These are phyloP conservation scores for Agonopterix alstromeriana DNA, from an alignment of 2,888 invertebrate species.

Conservation along the genomic window DNA sequence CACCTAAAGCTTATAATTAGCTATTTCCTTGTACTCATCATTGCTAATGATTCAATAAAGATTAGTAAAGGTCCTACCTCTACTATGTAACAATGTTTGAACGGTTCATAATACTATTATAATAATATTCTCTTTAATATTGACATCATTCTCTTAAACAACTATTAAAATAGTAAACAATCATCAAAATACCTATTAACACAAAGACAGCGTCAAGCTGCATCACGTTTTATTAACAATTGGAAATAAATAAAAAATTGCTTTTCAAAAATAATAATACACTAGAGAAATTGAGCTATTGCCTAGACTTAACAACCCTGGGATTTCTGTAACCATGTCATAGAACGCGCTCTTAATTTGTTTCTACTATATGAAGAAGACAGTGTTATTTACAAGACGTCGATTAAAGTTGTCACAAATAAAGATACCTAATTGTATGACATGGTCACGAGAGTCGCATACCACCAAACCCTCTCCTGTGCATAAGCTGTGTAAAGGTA, in stretches of 20 bases:
- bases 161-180: conserved; percentile 41
- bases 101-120: conserved; percentile 43
- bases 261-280: conserved; percentile 51
- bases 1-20: conserved; percentile 17
- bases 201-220: conserved; percentile 60
- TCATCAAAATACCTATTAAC: conserved; percentile 54
- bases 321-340: conserved; percentile 70
- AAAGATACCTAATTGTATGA: conserved; percentile 29
- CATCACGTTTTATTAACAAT: conserved; percentile 56
- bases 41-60: conserved; percentile 24
- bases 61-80: conserved; percentile 32
- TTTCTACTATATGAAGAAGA: conserved; percentile 23
- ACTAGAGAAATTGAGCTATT: conserved; percentile 65
- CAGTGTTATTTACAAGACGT: conserved; percentile 50
- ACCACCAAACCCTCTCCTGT: conserved; percentile 60
- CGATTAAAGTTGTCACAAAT: conserved; percentile 25
- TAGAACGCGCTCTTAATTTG: conserved; percentile 27
- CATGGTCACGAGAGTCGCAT: conserved; percentile 69
- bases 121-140: conserved; percentile 33
- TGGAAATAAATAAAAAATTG: conserved; percentile 53
- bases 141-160: conserved; percentile 53
- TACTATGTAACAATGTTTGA: conserved; percentile 37
- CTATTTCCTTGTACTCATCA: conserved; percentile 45
- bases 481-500: conserved; percentile 60
- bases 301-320: conserved; percentile 69